A percentile compares a stretch with the other conserved stretches of the same genome.
These are phyloP conservation scores for Malurus leucopterus DNA, from an alignment of 2,797 vertebrate species.

Conservation along the genomic window DNA sequence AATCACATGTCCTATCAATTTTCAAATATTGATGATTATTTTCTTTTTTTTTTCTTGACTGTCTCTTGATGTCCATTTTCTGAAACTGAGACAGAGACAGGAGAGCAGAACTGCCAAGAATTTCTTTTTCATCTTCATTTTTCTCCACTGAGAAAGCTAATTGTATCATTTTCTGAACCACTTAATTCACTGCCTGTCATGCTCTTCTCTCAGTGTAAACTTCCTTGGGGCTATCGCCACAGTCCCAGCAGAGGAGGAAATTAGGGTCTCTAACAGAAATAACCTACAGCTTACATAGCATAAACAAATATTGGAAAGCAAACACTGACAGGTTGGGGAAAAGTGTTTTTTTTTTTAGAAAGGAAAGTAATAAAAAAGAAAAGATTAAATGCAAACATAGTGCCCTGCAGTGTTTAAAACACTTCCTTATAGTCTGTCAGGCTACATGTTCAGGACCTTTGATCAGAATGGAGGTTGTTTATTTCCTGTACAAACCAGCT, in stretches of 20 bases:
- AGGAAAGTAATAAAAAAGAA: constrained; percentile 39
- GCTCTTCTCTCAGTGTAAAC: constrained; percentile 38
- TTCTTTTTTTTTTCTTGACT: neutral
- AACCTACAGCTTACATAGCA: constrained; percentile 45
- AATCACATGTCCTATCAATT: neutral
- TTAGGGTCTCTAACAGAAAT: constrained; percentile 54
- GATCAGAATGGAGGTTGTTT: constrained; percentile 56
- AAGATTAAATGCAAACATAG: constrained; percentile 50
- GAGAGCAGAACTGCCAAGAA: neutral
- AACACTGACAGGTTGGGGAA: constrained; percentile 47
- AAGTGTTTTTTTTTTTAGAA: neutral
- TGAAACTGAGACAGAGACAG: neutral
- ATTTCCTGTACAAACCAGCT: constrained; percentile 46
- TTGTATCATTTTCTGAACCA: constrained; percentile 32
- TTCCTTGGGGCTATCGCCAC: constrained; percentile 42
- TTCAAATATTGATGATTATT: constrained; percentile 15
- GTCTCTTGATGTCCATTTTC: neutral
- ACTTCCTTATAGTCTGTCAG: constrained; percentile 54
- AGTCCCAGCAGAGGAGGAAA: constrained; percentile 53
- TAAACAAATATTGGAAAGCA: constrained; percentile 58
- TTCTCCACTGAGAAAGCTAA: constrained; percentile 30
- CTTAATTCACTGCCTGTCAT: constrained; percentile 56
- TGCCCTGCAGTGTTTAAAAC: constrained; percentile 55
- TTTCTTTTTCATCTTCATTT: constrained; percentile 17
- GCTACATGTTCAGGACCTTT: constrained; percentile 53